phyloP scores from a whole-genome alignment of 2,888 invertebrate species.

The Phanerotoma sp. region DNA sequence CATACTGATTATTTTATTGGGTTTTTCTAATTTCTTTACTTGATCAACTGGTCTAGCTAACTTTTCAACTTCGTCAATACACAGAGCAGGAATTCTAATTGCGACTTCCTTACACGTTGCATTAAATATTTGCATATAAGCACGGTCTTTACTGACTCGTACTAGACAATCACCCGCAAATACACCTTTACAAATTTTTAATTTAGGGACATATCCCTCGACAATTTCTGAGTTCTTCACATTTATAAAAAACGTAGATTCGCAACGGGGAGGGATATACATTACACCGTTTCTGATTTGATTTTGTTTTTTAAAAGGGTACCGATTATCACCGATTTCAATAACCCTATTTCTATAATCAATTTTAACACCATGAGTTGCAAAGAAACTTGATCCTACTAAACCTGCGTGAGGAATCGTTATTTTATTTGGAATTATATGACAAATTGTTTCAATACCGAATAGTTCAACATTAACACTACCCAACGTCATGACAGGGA shows the following conservation, averaged over 20 bases:
- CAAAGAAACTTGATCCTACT: conserved; percentile 2
- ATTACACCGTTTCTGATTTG: background rate
- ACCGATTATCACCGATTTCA: background rate
- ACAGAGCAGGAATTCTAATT: background rate
- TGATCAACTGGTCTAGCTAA: background rate
- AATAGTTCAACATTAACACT: background rate
- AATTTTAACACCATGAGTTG: background rate
- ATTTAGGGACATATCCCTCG: background rate
- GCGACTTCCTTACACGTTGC: background rate
- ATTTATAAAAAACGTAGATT: background rate
- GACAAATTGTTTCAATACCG: background rate
- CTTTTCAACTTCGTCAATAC: background rate
- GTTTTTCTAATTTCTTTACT: background rate
- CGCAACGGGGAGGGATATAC: background rate
- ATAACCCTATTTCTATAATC: background rate
- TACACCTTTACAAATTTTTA: background rate
- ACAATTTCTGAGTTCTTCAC: background rate
- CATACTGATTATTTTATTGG: background rate
- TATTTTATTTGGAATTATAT: background rate
- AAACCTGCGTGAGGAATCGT: conserved; percentile 10
- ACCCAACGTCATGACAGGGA: background rate
- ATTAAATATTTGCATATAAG: background rate
- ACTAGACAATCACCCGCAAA: background rate
- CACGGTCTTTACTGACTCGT: background rate
- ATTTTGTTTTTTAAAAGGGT: background rate